phyloP scores from a whole-genome alignment of 1,140 invertebrate species.

The Panonychus citri region DNA sequence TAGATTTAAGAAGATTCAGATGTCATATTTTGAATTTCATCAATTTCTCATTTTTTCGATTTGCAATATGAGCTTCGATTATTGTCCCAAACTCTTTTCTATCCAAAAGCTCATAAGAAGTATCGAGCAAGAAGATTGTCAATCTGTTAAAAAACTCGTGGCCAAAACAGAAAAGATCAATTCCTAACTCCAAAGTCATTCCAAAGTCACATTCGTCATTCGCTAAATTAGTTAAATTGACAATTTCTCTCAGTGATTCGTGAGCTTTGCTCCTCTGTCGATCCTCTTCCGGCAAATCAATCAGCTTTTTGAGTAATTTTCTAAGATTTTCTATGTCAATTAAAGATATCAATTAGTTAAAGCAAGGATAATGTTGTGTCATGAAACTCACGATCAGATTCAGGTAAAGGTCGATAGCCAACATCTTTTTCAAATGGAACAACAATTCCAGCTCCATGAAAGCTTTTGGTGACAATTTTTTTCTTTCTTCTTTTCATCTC shows the following conservation, averaged over 20 bases:
- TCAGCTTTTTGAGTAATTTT: neutral
- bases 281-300: neutral
- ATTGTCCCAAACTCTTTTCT: slow-evolving; percentile 49
- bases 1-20: too few relatives aligned
- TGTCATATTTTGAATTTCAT: too few relatives aligned
- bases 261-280: neutral
- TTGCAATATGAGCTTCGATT: slow-evolving; percentile 22
- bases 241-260: slow-evolving; percentile 38
- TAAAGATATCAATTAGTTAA: neutral
- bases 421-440: slow-evolving; percentile 57
- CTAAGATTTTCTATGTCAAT: neutral
- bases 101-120: slow-evolving; percentile 51
- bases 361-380: too few relatives aligned
- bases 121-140: slow-evolving; percentile 36
- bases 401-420: slow-evolving; percentile 49
- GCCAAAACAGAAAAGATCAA: slow-evolving; percentile 57
- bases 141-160: slow-evolving; percentile 37
- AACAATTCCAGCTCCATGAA: slow-evolving; percentile 64
- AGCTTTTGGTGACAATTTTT: slow-evolving; percentile 46
- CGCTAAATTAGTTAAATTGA: slow-evolving; percentile 58
- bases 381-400: slow-evolving; percentile 31
- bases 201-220: slow-evolving; percentile 86
- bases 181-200: slow-evolving; percentile 60
- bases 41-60: neutral
- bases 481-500: slow-evolving; percentile 34